Base-by-base conservation (phyloP, 2,113 vertebrate species). In the Zosterops pallidus region DNA sequence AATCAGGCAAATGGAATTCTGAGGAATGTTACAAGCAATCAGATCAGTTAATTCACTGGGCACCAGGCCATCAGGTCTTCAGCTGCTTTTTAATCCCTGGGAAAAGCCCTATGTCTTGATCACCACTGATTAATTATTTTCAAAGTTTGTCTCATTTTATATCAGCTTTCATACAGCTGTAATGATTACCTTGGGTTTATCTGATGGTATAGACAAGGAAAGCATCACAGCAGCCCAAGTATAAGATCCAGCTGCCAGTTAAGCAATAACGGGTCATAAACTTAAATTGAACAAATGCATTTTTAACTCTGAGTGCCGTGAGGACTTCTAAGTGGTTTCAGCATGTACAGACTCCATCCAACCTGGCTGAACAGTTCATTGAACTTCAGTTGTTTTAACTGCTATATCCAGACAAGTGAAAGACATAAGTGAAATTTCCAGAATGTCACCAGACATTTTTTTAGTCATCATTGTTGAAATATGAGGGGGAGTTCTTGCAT, bases 241-340 rank as follows among this genome's bases (percentile, higher is more conserved):
- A 22, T 13, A 88, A 97, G 92, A 97, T 91, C 83, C 87, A 95
- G 80, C 72, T 96, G 92, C 92, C 86, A 95, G 44, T 91, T 94
- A 91, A 62, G 83, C 84, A 97, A 95, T 97, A 97, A 96, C 77
- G 77, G 94, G 88, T 83, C 95, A 95, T 96, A 97, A 97, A 96
- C 93, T 50, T 93, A 95, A 97, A 96, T 83, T 77, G 92, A 90
- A 95, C 79, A 96, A 97, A 82, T 91, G 81, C 44, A 60, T 92
- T 97, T 96, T 97, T 97, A 96, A 97, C 96, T 96, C 72, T 74
- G 86, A 95, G 90, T 67, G 93, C 33, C 75, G 80, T 44, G 53
- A 95, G 72, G 76, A 94, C 63, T 89, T 95, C 41, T 83, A 76
- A 94, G 96, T 94, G 37, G 56, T 67, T 91, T 91, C 84, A 94